Percentiles rank a stretch among this genome's conserved stretches.
Conservation (phyloP, 2,113 vertebrate species). For the Ammospiza caudacuta region DNA sequence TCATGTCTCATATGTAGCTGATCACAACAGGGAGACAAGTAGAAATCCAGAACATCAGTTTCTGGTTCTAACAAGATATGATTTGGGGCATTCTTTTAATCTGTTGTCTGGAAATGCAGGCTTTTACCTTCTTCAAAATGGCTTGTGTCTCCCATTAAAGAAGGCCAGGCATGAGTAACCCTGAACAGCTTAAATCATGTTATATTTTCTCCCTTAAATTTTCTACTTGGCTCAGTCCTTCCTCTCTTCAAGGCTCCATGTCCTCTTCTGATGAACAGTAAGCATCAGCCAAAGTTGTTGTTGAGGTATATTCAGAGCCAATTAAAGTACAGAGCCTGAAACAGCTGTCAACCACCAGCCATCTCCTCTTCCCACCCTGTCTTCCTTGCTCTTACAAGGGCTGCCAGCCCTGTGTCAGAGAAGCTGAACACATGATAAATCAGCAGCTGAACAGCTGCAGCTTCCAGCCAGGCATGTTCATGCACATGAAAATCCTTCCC, state of each 20-base stretch:
- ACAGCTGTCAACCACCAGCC: conserved; percentile 23
- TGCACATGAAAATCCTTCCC: background rate
- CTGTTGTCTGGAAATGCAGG: background rate
- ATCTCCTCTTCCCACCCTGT: background rate
- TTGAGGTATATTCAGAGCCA: background rate
- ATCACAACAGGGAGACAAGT: background rate
- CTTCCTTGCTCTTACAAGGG: background rate
- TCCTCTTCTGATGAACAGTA: background rate
- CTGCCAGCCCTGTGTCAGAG: conserved; percentile 5
- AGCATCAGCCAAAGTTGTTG: background rate
- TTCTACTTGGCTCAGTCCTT: background rate
- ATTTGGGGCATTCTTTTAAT: background rate
- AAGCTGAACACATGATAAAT: conserved; percentile 34
- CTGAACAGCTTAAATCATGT: background rate
- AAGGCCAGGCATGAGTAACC: background rate
- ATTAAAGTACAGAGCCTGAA: background rate
- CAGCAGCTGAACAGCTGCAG: conserved; percentile 59
- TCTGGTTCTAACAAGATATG: background rate
- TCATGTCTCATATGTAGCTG: background rate
- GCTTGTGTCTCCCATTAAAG: background rate
- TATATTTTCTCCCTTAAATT: background rate
- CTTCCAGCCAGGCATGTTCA: conserved; percentile 12
- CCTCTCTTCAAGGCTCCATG: background rate
- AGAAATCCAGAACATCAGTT: background rate
- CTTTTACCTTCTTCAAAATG: background rate